Evolutionary conservation across 2,888 invertebrate species (phyloP).

Genomic region (Dorcus hopei): DNA sequence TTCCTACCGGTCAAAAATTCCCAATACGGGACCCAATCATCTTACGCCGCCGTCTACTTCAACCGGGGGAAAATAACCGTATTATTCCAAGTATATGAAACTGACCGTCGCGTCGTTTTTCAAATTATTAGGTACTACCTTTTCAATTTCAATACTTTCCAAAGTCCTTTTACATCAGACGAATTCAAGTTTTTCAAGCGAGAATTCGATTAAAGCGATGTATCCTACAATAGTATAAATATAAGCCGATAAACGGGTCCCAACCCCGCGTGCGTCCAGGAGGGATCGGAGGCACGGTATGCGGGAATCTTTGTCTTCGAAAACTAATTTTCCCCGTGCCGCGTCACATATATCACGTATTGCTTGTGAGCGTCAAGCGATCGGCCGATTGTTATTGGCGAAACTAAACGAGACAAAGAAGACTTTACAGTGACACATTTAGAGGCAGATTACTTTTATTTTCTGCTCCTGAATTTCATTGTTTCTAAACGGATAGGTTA

Average conservation of each 20-base stretch:
- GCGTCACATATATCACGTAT: constrained; percentile 52
- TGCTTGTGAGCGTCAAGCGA: constrained; percentile 34
- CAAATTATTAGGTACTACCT: too few species aligned
- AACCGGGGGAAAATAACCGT: constrained; percentile 47
- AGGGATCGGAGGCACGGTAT: constrained; percentile 1
- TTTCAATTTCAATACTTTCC: too few species aligned
- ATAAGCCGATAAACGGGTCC: neutral
- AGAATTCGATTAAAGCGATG: neutral
- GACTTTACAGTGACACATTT: constrained; percentile 53
- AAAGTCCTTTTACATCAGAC: neutral
- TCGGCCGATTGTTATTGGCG: constrained; percentile 46
- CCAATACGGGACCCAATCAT: constrained; percentile 46
- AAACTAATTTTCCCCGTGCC: constrained; percentile 49
- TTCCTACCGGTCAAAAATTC: constrained; percentile 43
- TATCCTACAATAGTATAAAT: neutral
- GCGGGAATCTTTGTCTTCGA: constrained; percentile 34
- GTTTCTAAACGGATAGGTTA: constrained; percentile 32
- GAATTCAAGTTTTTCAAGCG: neutral
- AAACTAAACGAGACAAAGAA: constrained; percentile 49
- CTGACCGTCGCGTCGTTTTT: constrained; percentile 8
- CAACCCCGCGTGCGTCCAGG: neutral
- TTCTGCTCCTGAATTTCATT: constrained; percentile 37
- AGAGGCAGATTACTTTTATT: constrained; percentile 52
- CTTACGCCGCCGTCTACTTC: constrained; percentile 37
- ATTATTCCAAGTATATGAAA: constrained; percentile 43